Conservation (phyloP, 2,888 invertebrate species). For the Dasypogon diadema region DNA sequence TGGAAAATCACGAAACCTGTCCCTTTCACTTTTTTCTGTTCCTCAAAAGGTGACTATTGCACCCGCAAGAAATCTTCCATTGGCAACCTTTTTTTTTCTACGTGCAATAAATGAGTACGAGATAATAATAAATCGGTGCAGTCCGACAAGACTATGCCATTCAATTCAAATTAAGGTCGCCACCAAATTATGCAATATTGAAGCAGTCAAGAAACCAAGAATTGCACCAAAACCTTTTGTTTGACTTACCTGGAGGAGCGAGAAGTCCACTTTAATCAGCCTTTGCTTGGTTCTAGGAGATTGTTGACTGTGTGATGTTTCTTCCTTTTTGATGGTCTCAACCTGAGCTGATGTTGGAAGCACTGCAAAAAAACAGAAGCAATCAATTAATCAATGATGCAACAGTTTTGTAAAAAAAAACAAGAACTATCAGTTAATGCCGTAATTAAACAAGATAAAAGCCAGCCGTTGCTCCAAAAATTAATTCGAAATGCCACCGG, state of each 20-base stretch:
- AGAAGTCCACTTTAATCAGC: conserved; percentile 88
- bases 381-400: background rate
- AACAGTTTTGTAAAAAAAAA: no score
- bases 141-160: background rate
- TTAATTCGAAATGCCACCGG: background rate
- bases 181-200: background rate
- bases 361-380: conserved; percentile 63
- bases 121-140: conserved; percentile 18
- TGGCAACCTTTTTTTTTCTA: background rate
- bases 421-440: background rate
- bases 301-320: conserved; percentile 68
- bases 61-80: background rate
- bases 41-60: background rate
- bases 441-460: no score
- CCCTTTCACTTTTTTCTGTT: conserved; percentile 40
- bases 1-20: conserved; percentile 21
- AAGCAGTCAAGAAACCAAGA: background rate
- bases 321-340: conserved; percentile 61
- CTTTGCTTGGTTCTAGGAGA: conserved; percentile 69
- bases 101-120: background rate
- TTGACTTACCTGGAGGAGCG: conserved; percentile 76
- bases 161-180: conserved; percentile 42
- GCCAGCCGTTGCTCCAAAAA: no score
- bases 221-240: background rate
- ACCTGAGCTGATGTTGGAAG: conserved; percentile 64